These are phyloP conservation scores for Hipparchia semele DNA, from an alignment of 2,888 invertebrate species.

Conservation along the genomic window DNA sequence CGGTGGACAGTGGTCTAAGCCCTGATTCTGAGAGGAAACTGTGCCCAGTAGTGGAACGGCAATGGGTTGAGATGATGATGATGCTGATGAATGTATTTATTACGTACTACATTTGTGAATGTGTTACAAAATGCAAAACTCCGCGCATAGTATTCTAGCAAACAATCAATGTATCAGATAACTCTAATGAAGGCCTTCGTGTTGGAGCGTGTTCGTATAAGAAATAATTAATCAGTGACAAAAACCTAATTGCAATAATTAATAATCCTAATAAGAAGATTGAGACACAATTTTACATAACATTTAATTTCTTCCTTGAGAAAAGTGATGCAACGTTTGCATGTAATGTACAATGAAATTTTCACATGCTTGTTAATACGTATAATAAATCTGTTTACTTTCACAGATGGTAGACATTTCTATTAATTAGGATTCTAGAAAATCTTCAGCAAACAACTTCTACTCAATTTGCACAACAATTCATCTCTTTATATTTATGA, in stretches of 20 bases:
- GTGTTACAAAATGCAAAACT: too few species aligned
- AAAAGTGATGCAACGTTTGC: conserved; percentile 6
- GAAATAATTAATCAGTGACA: neutral
- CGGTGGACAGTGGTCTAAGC: too few species aligned
- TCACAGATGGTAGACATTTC: conserved; percentile 5
- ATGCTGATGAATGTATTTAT: too few species aligned
- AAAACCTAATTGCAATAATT: neutral
- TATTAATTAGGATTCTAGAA: neutral
- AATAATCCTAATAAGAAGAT: neutral
- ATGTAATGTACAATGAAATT: conserved; percentile 3
- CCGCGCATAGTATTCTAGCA: too few species aligned
- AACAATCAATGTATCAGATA: too few species aligned
- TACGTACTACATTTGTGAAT: too few species aligned
- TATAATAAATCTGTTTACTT: conserved; percentile 11
- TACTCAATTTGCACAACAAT: neutral
- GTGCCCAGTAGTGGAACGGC: too few species aligned
- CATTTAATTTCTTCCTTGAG: conserved; percentile 17
- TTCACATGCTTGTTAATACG: conserved; percentile 9
- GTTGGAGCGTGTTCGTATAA: neutral
- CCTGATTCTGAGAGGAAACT: too few species aligned
- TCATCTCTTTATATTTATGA: too few species aligned
- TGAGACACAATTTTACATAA: neutral
- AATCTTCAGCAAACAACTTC: neutral
- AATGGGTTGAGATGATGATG: too few species aligned
- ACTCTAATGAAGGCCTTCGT: too few species aligned